phyloP scores from a whole-genome alignment of 1,140 invertebrate genomes.

The Dryas iulia region DNA sequence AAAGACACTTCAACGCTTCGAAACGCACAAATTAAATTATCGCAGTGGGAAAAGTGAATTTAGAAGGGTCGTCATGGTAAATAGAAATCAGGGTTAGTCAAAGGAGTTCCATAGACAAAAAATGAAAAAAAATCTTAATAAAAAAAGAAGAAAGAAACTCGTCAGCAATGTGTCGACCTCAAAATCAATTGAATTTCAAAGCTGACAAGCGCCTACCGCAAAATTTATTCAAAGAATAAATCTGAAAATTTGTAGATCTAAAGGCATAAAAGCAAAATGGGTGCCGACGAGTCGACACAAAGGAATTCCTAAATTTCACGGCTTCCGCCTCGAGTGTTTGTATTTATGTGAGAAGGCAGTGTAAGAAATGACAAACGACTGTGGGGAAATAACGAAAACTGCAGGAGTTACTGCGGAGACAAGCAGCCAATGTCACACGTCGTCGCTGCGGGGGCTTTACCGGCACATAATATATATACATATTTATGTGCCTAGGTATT shows the following conservation, averaged over 20 bases:
- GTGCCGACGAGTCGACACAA: constrained; percentile 74
- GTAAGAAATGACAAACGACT: constrained; percentile 73
- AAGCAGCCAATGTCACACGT: constrained; percentile 40
- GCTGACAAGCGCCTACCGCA: constrained; percentile 76
- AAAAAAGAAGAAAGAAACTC: constrained; percentile 64
- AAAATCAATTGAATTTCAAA: constrained; percentile 79
- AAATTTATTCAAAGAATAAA: constrained; percentile 81
- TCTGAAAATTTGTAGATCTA: constrained; percentile 80
- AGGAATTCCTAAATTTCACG: constrained; percentile 80
- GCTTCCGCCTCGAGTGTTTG: constrained; percentile 73
- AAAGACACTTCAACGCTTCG: constrained; percentile 28
- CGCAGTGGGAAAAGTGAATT: constrained; percentile 28
- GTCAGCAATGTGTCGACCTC: constrained; percentile 74
- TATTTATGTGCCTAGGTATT: background rate
- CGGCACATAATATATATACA: background rate
- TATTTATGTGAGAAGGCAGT: constrained; percentile 71
- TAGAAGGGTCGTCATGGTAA: constrained; percentile 28
- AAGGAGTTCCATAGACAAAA: constrained; percentile 42
- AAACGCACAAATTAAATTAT: constrained; percentile 32
- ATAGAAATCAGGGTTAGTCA: constrained; percentile 32
- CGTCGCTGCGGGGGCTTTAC: constrained; percentile 17
- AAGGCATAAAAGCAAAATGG: constrained; percentile 75
- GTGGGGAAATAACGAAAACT: constrained; percentile 52
- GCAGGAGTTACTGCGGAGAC: constrained; percentile 37
- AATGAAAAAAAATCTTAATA: constrained; percentile 58